Base-by-base conservation (phyloP, 30 jellyfish, hydroid and myxozoan species). In the Morbakka virulenta region DNA sequence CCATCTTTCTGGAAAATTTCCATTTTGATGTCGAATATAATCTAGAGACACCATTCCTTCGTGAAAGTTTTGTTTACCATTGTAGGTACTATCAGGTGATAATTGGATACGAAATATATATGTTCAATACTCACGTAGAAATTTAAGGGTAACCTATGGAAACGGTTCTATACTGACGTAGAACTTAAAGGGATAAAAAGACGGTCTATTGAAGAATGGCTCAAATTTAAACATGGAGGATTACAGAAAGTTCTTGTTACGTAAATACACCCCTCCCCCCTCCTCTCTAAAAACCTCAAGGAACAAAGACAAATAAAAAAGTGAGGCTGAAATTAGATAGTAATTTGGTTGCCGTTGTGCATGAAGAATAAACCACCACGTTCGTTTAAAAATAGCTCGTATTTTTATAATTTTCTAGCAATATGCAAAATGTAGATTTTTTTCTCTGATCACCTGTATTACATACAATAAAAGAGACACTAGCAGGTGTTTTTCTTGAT, bases 71-170 rank as follows among this genome's bases (percentile, higher is more conserved):
- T 23, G 20, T n/a, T n/a, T n/a, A 9, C 79, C 70, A 21, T 51
- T 33, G 68, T 64, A 50, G 17, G 22, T 29, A 32, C 77, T 64
- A 27, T 84, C 80, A 3, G 84, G 91, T 3, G 64, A 62, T 77
- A 72, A 50, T 51, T 84, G 91, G 17, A 84, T 26, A 27, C 62
- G 95, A 80, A 83, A 84, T n/a, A 79, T 62, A 35, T 84, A 84
- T 62, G 74, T 84, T n/a, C n/a, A n/a, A n/a, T n/a, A n/a, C n/a
- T n/a, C n/a, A n/a, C n/a, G n/a, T n/a, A n/a, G n/a, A n/a, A n/a
- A n/a, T n/a, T n/a, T n/a, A n/a, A n/a, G n/a, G n/a, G n/a, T n/a
- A n/a, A n/a, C n/a, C n/a, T n/a, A n/a, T n/a, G n/a, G n/a, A n/a
- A n/a, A n/a, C n/a, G n/a, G n/a, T n/a, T n/a, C n/a, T n/a, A n/a